phyloP scores from a whole-genome alignment of 2,797 vertebrate genomes.

The Cuniculus paca region DNA sequence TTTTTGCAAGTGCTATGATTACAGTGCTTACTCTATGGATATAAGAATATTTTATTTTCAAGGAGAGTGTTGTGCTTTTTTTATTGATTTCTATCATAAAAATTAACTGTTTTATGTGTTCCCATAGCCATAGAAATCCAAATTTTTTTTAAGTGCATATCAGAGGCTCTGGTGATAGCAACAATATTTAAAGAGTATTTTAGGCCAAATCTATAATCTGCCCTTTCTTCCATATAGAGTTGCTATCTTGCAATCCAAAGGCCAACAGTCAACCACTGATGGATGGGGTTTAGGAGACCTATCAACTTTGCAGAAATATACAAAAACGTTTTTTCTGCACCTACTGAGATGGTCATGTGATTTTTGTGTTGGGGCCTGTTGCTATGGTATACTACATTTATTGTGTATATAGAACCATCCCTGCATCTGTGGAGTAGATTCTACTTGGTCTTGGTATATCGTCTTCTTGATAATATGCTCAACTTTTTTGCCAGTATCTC shows the following conservation, averaged over 20 bases:
- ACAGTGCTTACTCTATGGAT: background rate
- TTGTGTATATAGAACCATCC: background rate
- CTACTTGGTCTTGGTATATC: background rate
- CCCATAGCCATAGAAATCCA: background rate
- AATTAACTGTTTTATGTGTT: background rate
- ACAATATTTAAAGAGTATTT: background rate
- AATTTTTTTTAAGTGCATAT: background rate
- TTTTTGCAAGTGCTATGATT: background rate
- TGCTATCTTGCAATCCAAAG: background rate
- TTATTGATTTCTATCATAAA: slow-evolving; percentile 19
- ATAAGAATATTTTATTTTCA: background rate
- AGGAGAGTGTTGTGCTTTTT: background rate
- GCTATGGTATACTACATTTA: background rate
- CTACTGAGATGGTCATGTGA: background rate
- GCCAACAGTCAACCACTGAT: background rate
- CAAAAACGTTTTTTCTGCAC: background rate
- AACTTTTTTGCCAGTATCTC: background rate
- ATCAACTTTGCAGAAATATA: background rate
- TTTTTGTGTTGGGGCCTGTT: background rate
- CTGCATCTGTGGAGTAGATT: background rate
- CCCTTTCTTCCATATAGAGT: background rate
- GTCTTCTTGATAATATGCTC: background rate
- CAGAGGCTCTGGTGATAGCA: background rate
- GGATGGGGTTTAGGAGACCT: background rate
- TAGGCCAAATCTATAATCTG: background rate